Conservation (phyloP, 2,888 invertebrate species). For the Drosophila kambysellisi region DNA sequence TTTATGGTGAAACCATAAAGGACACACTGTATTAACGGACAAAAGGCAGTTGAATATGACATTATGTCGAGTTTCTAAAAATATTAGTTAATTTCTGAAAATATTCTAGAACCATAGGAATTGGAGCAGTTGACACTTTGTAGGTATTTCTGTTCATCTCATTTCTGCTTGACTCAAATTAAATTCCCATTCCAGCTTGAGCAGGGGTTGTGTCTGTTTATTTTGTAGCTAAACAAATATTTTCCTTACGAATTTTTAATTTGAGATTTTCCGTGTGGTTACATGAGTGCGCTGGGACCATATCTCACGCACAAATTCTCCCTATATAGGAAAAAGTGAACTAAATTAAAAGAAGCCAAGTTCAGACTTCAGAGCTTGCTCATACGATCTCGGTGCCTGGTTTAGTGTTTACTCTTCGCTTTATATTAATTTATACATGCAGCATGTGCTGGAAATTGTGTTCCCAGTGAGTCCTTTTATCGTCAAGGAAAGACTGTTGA, state of each 20-base stretch:
- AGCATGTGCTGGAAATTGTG: background rate
- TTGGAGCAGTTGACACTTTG: background rate
- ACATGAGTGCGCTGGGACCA: constrained; percentile 12
- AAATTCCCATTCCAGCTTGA: constrained; percentile 2
- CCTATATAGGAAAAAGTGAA: no score
- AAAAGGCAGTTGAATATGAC: background rate
- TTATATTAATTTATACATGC: no score
- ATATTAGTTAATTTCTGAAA: background rate
- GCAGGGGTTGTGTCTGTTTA: constrained; percentile 5
- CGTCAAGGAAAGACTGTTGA: constrained; percentile 35
- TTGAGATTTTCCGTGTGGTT: constrained; percentile 18
- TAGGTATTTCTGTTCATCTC: background rate
- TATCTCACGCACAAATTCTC: constrained; percentile 22
- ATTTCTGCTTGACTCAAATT: constrained; percentile 15
- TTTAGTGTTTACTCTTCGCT: no score
- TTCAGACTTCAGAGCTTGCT: no score
- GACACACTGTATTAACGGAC: background rate
- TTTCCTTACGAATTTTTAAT: constrained; percentile 49
- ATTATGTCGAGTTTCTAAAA: background rate
- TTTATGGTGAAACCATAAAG: constrained; percentile 17
- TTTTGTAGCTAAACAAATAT: constrained; percentile 40
- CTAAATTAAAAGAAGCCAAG: no score
- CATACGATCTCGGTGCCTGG: no score
- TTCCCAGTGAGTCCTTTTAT: constrained; percentile 14
- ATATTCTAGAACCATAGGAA: no score